Evolutionary conservation across 1,140 invertebrate genomes (phyloP).

Genomic region (Dendroctonus valens): DNA sequence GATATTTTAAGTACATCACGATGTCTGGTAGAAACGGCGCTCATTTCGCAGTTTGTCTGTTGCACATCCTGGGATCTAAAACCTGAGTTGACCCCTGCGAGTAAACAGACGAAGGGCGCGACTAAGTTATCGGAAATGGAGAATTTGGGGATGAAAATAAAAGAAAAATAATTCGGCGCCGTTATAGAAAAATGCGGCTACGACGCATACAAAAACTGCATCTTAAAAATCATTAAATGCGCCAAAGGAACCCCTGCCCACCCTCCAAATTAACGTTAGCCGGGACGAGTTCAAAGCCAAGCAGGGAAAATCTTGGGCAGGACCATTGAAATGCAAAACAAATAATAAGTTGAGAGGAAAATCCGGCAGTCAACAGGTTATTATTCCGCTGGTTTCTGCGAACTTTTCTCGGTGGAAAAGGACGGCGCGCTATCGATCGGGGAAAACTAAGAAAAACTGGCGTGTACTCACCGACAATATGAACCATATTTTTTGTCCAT

Average conservation of each 20-base stretch:
- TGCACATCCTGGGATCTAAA: too few species aligned
- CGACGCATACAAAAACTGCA: slow-evolving; percentile 51
- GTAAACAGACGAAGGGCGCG: slow-evolving; percentile 17
- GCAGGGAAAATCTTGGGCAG: slow-evolving; percentile 9
- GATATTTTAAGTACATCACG: too few species aligned
- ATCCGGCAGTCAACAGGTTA: slow-evolving; percentile 44
- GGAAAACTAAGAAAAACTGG: slow-evolving; percentile 17
- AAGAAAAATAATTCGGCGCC: slow-evolving; percentile 46
- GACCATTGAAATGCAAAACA: slow-evolving; percentile 5
- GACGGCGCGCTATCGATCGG: slow-evolving; percentile 26
- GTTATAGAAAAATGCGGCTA: slow-evolving; percentile 46
- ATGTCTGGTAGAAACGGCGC: too few species aligned
- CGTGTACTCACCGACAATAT: slow-evolving; percentile 78
- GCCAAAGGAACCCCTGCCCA: slow-evolving; percentile 24
- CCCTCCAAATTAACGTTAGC: slow-evolving; percentile 13
- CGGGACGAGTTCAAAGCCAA: slow-evolving; percentile 5
- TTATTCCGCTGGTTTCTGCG: slow-evolving; percentile 19
- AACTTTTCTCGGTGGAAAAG: slow-evolving; percentile 12
- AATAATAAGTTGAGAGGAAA: slow-evolving; percentile 25
- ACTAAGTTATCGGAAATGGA: slow-evolving; percentile 35
- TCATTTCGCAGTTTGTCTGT: too few species aligned
- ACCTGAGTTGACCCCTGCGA: too few species aligned
- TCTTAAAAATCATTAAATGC: slow-evolving; percentile 52
- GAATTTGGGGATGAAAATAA: slow-evolving; percentile 40
- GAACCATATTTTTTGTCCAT: slow-evolving; percentile 91